These are phyloP conservation scores for Phrynocephalus forsythii DNA, from an alignment of 2,797 vertebrate species.

Conservation along the genomic window DNA sequence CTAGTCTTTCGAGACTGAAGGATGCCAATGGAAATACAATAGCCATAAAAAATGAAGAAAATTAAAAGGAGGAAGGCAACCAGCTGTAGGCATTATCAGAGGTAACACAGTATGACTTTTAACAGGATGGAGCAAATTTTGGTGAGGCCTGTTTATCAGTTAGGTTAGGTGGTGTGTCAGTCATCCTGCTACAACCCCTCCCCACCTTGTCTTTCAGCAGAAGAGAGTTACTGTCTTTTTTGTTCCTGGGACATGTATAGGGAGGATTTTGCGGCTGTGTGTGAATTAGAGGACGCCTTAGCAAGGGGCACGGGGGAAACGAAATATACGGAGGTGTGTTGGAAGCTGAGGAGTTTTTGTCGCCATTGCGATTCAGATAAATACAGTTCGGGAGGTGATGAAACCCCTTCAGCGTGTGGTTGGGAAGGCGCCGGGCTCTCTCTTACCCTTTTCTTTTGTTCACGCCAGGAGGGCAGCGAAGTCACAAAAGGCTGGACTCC, in stretches of 20 bases:
- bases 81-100: background rate
- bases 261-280: too few species aligned
- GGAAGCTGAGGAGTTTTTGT: too few species aligned
- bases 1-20: too few species aligned
- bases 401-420: background rate
- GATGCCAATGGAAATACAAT: background rate
- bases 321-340: background rate
- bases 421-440: too few species aligned
- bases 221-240: background rate
- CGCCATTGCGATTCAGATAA: background rate
- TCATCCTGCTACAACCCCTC: background rate
- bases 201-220: background rate
- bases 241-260: background rate
- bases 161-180: background rate
- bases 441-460: constrained; percentile 1
- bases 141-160: background rate
- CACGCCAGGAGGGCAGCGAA: background rate
- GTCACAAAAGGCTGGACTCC: background rate
- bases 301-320: background rate
- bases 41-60: background rate
- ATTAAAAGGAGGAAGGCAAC: background rate
- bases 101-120: background rate
- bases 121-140: background rate
- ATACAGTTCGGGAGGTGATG: background rate
- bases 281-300: background rate